Conservation (phyloP, 2,113 vertebrate species). For the Sinocyclocheilus anshuiensis region DNA sequence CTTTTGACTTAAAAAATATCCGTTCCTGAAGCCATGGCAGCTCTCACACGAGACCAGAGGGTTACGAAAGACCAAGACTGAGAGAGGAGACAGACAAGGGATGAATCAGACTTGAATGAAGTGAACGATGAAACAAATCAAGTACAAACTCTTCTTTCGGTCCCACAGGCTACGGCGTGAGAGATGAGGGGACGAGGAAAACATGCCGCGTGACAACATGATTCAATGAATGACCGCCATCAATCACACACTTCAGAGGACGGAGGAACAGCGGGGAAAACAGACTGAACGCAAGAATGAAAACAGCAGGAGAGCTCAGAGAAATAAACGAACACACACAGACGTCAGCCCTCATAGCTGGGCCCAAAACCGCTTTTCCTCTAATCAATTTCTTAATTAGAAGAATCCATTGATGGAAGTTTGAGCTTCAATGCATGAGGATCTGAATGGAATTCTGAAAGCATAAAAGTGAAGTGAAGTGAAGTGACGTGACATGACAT, state of each 20-base stretch:
- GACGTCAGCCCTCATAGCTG: background rate
- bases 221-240: constrained; percentile 12
- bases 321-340: background rate
- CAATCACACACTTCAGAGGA: constrained; percentile 21
- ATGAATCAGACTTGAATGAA: constrained; percentile 32
- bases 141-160: background rate
- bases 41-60: background rate
- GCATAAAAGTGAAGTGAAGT: no score
- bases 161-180: background rate
- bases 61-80: background rate
- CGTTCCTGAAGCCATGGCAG: background rate
- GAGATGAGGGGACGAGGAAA: constrained; percentile 12
- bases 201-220: constrained; percentile 1
- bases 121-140: constrained; percentile 13
- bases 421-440: background rate
- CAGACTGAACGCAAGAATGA: background rate
- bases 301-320: constrained; percentile 18
- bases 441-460: background rate
- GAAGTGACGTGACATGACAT: no score
- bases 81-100: background rate
- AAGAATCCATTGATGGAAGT: background rate
- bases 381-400: background rate
- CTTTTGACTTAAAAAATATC: constrained; percentile 12
- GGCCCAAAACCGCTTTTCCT: background rate
- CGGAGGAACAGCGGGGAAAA: background rate